Evolutionary conservation across 2,113 vertebrate genomes (phyloP), one percentile per base, ranked within the genome.

Genomic region (Pachycephala philippinensis): DNA sequence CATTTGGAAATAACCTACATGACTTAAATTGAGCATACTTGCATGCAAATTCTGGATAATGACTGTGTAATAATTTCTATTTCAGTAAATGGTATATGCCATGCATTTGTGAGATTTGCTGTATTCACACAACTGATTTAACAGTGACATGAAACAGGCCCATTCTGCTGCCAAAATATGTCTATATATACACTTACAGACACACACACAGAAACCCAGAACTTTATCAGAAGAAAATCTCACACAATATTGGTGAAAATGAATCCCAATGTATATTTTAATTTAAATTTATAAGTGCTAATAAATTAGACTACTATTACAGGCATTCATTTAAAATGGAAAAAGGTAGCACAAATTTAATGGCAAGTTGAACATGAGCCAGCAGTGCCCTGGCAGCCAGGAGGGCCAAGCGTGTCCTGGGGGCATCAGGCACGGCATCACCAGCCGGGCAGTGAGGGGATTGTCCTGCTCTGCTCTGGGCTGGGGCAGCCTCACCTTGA

Each of bases 381-480:
- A 78, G 45, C 72, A 77, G 22, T 39, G 56, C 40, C 47, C 28
- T 53, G 64, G 28, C 18, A 68, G 63, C 27, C 56, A 30, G 56
- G 65, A 79, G 40, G 30, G 9, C 24, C 57, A 63, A 3, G 4
- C 0, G 0, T 42, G 30, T 54, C 20, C 49, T 54, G 30, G 30
- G 15, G 0, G 7, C 56, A 30, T 40, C 65, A 47, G n/a, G 65
- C 0, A 0, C 54, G 53, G 22, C 27, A 60, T 19, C 0, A 0
- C 17, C 84, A 66, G 13, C 18, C 0, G 0, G n/a, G 13, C 12
- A 28, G 39, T 28, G 28, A 53, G 23, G 12, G 23, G 27, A 61
- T 54, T 78, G 47, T 19, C 40, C 47, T 0, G 1, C 18, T 70
- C 14, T 53, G 39, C n/a, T 45, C 37, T 77, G 71, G 1, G 0